Conservation (phyloP, 2,888 invertebrate species). For the Gandaritis pyraliata region DNA sequence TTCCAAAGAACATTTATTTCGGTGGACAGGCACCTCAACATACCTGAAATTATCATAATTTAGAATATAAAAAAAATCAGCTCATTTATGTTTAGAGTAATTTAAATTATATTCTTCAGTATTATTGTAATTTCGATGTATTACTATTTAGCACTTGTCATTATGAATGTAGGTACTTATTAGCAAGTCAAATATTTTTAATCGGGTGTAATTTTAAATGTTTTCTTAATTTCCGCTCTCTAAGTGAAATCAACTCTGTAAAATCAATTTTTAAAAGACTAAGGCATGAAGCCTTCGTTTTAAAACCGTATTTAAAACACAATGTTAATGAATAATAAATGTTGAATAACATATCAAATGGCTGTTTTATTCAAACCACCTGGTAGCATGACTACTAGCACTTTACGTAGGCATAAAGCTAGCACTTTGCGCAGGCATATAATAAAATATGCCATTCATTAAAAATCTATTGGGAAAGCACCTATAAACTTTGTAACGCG, state of each 20-base stretch:
- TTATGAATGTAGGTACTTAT: constrained; percentile 16
- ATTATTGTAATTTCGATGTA: constrained; percentile 29
- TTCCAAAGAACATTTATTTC: constrained; percentile 35
- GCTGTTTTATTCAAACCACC: constrained; percentile 58
- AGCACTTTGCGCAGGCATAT: background rate
- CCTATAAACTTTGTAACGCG: too few species aligned
- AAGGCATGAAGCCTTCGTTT: constrained; percentile 80
- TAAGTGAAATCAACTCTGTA: constrained; percentile 80
- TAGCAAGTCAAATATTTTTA: constrained; percentile 20
- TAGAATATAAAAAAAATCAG: constrained; percentile 12
- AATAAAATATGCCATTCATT: too few species aligned
- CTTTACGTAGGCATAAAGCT: background rate
- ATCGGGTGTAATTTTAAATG: constrained; percentile 22
- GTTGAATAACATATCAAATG: constrained; percentile 78
- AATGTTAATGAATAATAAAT: constrained; percentile 79
- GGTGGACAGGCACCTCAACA: constrained; percentile 18
- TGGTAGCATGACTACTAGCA: background rate
- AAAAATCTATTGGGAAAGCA: too few species aligned
- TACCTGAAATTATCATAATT: constrained; percentile 23
- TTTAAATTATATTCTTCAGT: constrained; percentile 13
- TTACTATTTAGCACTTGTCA: constrained; percentile 24
- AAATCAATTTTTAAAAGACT: constrained; percentile 71
- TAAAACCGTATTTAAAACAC: constrained; percentile 77
- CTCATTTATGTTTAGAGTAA: constrained; percentile 23
- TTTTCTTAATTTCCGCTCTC: constrained; percentile 56